phyloP scores from a whole-genome alignment of 1,140 invertebrate species.

The Daktulosphaira vitifoliae region DNA sequence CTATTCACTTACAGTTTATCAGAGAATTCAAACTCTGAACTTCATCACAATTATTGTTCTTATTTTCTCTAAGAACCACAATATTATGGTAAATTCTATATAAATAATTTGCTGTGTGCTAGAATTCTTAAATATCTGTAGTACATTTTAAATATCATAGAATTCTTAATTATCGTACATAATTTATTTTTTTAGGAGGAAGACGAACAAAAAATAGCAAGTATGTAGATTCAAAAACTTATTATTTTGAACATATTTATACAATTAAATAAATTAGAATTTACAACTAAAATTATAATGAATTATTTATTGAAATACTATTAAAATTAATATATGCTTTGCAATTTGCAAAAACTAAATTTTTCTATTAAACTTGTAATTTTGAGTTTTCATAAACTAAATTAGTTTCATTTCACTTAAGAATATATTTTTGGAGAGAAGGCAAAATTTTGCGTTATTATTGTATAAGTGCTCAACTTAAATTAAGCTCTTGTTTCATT shows the following conservation, averaged over 20 bases:
- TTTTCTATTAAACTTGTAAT: too few relatives aligned
- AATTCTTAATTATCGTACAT: slow-evolving; percentile 34
- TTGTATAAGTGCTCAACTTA: too few relatives aligned
- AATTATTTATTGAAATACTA: background rate
- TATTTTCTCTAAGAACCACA: background rate
- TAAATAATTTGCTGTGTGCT: background rate
- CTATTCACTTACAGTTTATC: background rate
- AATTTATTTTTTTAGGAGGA: slow-evolving; percentile 50
- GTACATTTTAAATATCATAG: background rate
- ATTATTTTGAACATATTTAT: background rate
- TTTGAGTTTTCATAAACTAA: too few relatives aligned
- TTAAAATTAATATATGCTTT: background rate
- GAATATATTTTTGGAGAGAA: too few relatives aligned
- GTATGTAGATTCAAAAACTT: slow-evolving; percentile 35
- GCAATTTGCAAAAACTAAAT: background rate
- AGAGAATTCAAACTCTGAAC: slow-evolving; percentile 7
- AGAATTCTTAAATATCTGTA: background rate
- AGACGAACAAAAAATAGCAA: slow-evolving; percentile 73
- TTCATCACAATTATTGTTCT: background rate
- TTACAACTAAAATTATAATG: too few relatives aligned
- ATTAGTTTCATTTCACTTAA: too few relatives aligned
- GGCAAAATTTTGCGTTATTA: too few relatives aligned
- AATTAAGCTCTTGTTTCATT: too few relatives aligned
- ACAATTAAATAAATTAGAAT: too few relatives aligned
- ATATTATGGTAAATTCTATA: background rate